Evolutionary conservation across 2,113 vertebrate genomes (phyloP).

Genomic region (Labeo rohita): DNA sequence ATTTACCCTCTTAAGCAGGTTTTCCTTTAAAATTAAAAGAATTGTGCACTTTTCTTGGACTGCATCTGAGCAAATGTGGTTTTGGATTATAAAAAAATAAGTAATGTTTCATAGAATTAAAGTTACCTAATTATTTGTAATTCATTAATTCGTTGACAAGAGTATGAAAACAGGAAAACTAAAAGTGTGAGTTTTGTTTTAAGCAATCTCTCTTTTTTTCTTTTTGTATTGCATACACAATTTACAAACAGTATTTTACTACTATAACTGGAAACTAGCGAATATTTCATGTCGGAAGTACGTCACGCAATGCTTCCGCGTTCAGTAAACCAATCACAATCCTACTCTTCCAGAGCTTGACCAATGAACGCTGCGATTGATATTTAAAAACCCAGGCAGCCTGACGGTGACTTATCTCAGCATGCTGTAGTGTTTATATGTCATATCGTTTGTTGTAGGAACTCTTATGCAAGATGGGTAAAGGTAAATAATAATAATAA

Average conservation of each 20-base stretch:
- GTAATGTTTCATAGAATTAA: background rate
- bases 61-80: too few species aligned
- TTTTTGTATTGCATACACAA: background rate
- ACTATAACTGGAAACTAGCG: background rate
- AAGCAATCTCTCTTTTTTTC: background rate
- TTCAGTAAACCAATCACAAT: background rate
- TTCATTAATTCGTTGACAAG: background rate
- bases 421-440: background rate
- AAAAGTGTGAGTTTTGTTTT: background rate
- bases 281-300: background rate
- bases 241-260: background rate
- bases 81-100: background rate
- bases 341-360: background rate
- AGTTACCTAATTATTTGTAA: background rate
- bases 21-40: background rate
- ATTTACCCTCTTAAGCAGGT: background rate
- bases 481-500: slow-evolving; percentile 65
- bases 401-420: background rate
- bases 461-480: slow-evolving; percentile 69
- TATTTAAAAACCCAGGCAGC: slow-evolving; percentile 44
- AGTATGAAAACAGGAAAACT: background rate
- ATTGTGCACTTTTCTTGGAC: background rate
- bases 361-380: slow-evolving; percentile 39
- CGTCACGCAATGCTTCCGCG: background rate
- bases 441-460: background rate